Conservation (phyloP, 2,888 invertebrate species). For the Drosophila niveifrons region DNA sequence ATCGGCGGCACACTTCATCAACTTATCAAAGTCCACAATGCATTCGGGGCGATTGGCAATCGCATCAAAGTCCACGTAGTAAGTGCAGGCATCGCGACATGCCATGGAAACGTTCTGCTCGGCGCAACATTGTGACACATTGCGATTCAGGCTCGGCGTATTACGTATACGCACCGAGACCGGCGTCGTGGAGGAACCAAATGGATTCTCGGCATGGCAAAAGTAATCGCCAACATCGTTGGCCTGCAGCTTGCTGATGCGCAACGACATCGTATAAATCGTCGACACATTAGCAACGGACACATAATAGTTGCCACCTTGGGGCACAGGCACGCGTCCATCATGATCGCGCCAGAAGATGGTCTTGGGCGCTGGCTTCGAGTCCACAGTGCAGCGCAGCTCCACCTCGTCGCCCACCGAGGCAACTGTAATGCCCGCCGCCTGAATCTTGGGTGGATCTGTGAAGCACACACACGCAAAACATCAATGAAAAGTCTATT, state of each 20-base stretch:
- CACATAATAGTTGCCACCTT: slow-evolving; percentile 91
- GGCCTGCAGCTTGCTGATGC: slow-evolving; percentile 90
- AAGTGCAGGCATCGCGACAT: slow-evolving; percentile 94
- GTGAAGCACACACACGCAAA: slow-evolving; percentile 4
- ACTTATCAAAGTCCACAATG: slow-evolving; percentile 92
- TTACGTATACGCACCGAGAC: slow-evolving; percentile 91
- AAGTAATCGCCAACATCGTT: slow-evolving; percentile 92
- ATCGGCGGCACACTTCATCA: slow-evolving; percentile 94
- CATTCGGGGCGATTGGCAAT: slow-evolving; percentile 93
- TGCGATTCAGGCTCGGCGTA: slow-evolving; percentile 87
- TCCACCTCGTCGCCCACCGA: slow-evolving; percentile 91
- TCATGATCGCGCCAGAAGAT: slow-evolving; percentile 93
- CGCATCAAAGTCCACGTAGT: slow-evolving; percentile 93
- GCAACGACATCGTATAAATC: slow-evolving; percentile 91
- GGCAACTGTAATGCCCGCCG: slow-evolving; percentile 92
- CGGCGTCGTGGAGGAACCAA: slow-evolving; percentile 90
- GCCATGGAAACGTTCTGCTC: slow-evolving; percentile 91
- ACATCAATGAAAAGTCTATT: not conserved
- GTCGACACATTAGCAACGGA: slow-evolving; percentile 88
- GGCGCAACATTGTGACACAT: slow-evolving; percentile 93
- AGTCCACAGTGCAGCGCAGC: slow-evolving; percentile 91
- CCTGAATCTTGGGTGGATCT: slow-evolving; percentile 92
- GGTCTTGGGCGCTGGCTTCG: slow-evolving; percentile 92
- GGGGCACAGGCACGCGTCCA: slow-evolving; percentile 91
- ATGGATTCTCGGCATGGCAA: slow-evolving; percentile 94